phyloP scores from a whole-genome alignment of 2,797 vertebrate genomes.

The Gallirallus australis region DNA sequence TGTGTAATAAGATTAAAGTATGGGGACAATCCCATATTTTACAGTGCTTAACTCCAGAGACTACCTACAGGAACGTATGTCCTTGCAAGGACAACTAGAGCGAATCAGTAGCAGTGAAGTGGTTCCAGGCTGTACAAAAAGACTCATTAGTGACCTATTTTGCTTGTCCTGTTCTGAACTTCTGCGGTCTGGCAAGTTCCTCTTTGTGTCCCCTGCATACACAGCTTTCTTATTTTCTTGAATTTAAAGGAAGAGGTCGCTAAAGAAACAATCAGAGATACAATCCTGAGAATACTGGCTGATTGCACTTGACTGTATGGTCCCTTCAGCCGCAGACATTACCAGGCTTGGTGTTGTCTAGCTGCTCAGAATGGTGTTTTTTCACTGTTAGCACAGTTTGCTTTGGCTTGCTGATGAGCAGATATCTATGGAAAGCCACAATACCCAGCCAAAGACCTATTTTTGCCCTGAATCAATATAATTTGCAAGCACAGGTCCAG shows the following conservation, averaged over 20 bases:
- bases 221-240: neutral
- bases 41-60: neutral
- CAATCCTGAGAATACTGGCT: neutral
- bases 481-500: constrained; percentile 70
- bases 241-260: neutral
- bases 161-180: neutral
- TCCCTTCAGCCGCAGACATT: neutral
- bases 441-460: constrained; percentile 75
- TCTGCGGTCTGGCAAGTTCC: neutral
- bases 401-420: constrained; percentile 74
- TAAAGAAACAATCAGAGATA: neutral
- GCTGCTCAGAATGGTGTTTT: constrained; percentile 28
- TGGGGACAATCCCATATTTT: neutral
- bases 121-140: neutral
- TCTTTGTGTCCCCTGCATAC: neutral
- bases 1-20: neutral
- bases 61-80: fast-evolving
- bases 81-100: fast-evolving
- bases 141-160: neutral
- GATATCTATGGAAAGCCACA: constrained; percentile 71
- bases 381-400: constrained; percentile 60
- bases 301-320: neutral
- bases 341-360: constrained; percentile 34
- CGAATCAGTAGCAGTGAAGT: neutral
- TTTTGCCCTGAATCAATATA: constrained; percentile 78